Evolutionary conservation across 2,888 invertebrate species (phyloP).

Genomic region (Entomobrya proxima): DNA sequence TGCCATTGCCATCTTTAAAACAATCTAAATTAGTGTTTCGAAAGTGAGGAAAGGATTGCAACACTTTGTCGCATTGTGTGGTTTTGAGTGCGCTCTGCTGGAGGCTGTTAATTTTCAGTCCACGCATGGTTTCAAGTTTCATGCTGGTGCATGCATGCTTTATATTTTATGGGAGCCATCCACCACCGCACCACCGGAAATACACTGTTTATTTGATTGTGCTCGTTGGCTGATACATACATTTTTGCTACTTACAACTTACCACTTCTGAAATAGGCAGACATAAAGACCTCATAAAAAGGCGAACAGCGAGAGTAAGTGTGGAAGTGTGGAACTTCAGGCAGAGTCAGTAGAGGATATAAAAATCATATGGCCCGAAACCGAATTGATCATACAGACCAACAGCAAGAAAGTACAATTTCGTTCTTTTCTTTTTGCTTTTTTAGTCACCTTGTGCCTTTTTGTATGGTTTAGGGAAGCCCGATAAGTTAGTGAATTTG

Average conservation of each 20-base stretch:
- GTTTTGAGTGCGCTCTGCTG: not conserved
- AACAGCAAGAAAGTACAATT: not conserved
- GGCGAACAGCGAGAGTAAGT: not conserved
- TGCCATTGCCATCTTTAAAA: no score
- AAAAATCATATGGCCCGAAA: constrained; percentile 44
- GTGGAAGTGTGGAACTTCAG: not conserved
- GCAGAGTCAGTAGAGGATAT: not conserved
- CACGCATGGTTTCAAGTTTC: not conserved
- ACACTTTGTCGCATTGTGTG: not conserved
- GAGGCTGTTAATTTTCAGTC: not conserved
- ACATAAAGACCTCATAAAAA: no score
- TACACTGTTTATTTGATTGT: not conserved
- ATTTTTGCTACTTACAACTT: no score
- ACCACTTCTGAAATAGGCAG: no score
- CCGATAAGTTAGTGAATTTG: no score
- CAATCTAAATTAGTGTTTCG: no score
- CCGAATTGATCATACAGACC: constrained; percentile 31
- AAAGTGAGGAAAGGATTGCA: no score
- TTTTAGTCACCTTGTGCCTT: no score
- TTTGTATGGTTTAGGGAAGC: no score
- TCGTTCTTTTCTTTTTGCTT: no score
- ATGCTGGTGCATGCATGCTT: not conserved
- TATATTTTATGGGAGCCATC: not conserved
- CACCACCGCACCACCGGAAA: not conserved
- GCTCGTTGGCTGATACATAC: not conserved